These are phyloP conservation scores for Sebastiscus albofasciatus DNA, from an alignment of 2,797 vertebrate species.

Conservation along the genomic window DNA sequence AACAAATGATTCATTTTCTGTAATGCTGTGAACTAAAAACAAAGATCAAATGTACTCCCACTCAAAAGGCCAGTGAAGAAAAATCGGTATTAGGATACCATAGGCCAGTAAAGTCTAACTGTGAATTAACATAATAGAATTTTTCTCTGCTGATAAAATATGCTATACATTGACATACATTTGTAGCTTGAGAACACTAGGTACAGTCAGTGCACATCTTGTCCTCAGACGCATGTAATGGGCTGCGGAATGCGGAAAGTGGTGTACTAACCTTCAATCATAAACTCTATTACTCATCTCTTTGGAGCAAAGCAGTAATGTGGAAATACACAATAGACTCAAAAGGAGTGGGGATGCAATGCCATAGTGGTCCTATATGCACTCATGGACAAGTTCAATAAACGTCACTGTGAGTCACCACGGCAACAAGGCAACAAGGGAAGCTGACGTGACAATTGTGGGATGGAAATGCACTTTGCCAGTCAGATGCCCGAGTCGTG, in stretches of 20 bases:
- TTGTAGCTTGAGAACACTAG: not conserved
- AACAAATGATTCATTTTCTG: not conserved
- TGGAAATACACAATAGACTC: not conserved
- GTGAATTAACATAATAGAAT: too few species aligned
- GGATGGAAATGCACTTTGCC: conserved; percentile 46
- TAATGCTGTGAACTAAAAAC: not conserved
- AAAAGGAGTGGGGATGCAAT: not conserved
- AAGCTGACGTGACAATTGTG: conserved; percentile 31
- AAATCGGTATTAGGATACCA: not conserved
- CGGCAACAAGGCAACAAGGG: not conserved
- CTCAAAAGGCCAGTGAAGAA: not conserved
- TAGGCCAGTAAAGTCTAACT: not conserved
- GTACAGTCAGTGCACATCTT: not conserved
- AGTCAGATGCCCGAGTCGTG: conserved; percentile 2
- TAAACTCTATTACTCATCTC: not conserved
- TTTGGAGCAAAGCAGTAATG: not conserved
- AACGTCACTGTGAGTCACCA: conserved; percentile 5
- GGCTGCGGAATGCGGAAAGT: not conserved
- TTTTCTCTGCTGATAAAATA: not conserved
- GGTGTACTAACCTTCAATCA: not conserved
- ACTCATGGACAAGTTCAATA: conserved; percentile 5
- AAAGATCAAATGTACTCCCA: not conserved
- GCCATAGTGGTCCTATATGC: not conserved
- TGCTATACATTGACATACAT: too few species aligned
- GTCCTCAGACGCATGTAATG: not conserved